Base-by-base conservation (phyloP, 1,140 invertebrate genomes). In the Telenomus remus region DNA sequence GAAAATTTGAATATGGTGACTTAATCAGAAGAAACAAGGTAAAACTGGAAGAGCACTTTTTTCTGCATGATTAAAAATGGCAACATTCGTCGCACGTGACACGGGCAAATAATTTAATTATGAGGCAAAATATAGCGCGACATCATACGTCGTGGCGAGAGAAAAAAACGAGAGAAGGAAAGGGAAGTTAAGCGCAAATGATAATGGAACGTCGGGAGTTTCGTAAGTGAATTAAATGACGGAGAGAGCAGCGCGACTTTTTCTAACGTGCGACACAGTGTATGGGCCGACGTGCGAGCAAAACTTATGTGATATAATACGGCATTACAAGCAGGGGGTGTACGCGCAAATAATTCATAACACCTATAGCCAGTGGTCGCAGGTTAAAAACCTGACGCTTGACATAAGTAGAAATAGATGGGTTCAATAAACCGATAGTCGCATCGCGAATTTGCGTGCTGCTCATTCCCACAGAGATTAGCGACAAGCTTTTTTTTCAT, bases 281-380 rank as follows among this genome's bases (percentile, higher is more conserved):
- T 63, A 49, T 42, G 46, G 19, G 2, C 2, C 6, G 11, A 9
- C 55, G 46, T 15, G 37, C 11, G 57, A 0, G 50, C 35, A 27
- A 69, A 76, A 69, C 47, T 61, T 43, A 37, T 61, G 50, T 66
- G 73, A 76, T 70, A 68, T 60, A 19, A 57, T 63, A 71, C 48
- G 5, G 10, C 34, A n/a, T n/a, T 27, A 27, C 19, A 27, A 27
- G 19, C 60, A 60, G 14, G n/a, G n/a, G n/a, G 56, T 56, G 64
- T 60, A 44, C 12, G 54, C 54, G 57, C 49, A 50, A 56, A 70
- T 76, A 61, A 76, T 76, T 76, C 66, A 71, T 71, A 69, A 48
- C 46, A 12, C 14, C 64, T 75, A 75, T 75, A 75, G 72, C 34
- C 51, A 27, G 37, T 61, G 55, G 33, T 9, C 61, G 54, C 37